phyloP scores from a whole-genome alignment of 2,113 vertebrate genomes.

The Manacus vitellinus region DNA sequence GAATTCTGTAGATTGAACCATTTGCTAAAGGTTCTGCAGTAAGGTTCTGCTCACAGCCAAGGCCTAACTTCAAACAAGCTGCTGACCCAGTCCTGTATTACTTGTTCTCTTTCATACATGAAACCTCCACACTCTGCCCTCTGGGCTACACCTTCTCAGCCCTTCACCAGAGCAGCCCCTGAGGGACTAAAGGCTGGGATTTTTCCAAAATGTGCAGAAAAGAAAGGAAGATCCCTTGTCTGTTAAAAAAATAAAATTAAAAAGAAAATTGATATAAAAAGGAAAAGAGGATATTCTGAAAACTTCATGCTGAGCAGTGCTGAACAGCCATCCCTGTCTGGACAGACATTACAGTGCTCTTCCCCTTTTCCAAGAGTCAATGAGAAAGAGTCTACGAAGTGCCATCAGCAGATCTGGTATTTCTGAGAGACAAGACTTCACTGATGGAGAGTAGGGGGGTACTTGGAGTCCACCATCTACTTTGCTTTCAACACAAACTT shows the following conservation, averaged over 20 bases:
- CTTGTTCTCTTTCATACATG: background rate
- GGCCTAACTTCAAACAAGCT: background rate
- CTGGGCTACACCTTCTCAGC: background rate
- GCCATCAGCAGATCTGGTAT: background rate
- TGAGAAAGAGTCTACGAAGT: background rate
- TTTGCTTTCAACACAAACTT: background rate
- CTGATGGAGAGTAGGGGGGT: background rate
- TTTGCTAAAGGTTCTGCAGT: background rate
- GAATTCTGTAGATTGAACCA: background rate
- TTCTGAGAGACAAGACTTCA: background rate
- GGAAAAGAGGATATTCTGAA: background rate
- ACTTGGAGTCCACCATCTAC: background rate
- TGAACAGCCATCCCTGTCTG: background rate
- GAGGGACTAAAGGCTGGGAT: background rate
- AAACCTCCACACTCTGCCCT: fast-evolving
- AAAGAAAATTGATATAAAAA: background rate
- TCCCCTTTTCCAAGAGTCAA: background rate
- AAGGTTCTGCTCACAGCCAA: background rate
- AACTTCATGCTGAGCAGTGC: background rate
- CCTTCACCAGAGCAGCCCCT: background rate
- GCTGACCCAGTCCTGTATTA: background rate
- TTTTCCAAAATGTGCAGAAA: background rate
- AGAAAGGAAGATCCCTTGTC: background rate
- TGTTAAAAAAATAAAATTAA: background rate
- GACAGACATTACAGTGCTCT: background rate